Evolutionary conservation across 2,113 vertebrate species (phyloP).

Genomic region (Albula glossodonta): DNA sequence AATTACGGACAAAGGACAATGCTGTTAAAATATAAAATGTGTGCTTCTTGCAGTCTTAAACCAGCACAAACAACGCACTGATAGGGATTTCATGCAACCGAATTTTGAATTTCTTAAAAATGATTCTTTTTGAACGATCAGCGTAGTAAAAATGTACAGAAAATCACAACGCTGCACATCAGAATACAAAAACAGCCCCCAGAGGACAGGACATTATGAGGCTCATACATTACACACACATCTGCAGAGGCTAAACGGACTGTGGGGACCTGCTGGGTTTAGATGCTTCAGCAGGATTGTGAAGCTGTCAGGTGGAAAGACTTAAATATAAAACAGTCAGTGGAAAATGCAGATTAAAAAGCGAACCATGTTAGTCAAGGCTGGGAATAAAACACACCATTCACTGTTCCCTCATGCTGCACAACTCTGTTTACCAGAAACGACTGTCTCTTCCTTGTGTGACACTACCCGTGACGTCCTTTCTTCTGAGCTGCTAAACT

Average conservation of each 20-base stretch:
- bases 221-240: background rate
- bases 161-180: background rate
- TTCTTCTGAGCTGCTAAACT: constrained; percentile 72
- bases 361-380: background rate
- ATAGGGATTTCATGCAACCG: background rate
- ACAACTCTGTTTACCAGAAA: constrained; percentile 72
- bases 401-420: constrained; percentile 55
- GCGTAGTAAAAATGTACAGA: background rate
- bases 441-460: constrained; percentile 66
- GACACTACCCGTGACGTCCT: constrained; percentile 61
- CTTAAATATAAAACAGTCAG: background rate
- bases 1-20: background rate
- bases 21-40: background rate
- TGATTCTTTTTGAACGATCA: background rate
- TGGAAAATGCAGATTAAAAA: constrained; percentile 9
- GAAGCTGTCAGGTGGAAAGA: background rate
- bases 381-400: background rate
- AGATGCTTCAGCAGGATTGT: background rate
- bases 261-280: background rate
- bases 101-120: background rate
- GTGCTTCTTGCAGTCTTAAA: background rate
- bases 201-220: background rate
- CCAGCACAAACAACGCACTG: background rate
- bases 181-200: background rate
- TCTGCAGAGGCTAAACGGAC: background rate